Percentiles rank a stretch among this genome's conserved stretches.
phyloP scores from a whole-genome alignment of 2,888 invertebrate genomes.

The Sialis lutaria region DNA sequence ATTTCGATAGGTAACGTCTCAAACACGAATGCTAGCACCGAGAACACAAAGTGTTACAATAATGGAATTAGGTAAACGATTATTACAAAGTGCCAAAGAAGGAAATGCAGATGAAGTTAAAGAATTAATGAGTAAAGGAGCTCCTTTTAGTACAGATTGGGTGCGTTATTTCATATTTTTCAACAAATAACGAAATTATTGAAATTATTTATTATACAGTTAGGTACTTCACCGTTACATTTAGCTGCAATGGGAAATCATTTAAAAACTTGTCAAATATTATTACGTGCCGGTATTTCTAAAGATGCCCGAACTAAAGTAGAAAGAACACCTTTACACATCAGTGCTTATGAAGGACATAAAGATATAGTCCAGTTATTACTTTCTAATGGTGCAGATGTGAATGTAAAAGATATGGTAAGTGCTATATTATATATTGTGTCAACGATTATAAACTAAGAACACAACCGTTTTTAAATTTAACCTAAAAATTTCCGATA shows the following conservation, averaged over 20 bases:
- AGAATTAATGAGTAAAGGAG: slow-evolving; percentile 66
- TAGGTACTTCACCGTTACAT: slow-evolving; percentile 81
- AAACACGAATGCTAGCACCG: slow-evolving; percentile 3
- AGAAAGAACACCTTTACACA: slow-evolving; percentile 79
- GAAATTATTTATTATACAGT: slow-evolving; percentile 27
- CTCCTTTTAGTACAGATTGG: slow-evolving; percentile 88
- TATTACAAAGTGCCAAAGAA: slow-evolving; percentile 60
- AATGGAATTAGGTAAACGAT: slow-evolving; percentile 68
- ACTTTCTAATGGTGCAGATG: slow-evolving; percentile 48
- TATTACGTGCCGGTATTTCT: slow-evolving; percentile 72
- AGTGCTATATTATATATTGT: slow-evolving; percentile 8
- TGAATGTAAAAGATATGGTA: slow-evolving; percentile 66
- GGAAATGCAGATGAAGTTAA: slow-evolving; percentile 64
- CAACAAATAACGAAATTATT: neutral
- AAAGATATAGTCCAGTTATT: slow-evolving; percentile 51
- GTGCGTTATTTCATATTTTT: slow-evolving; percentile 26
- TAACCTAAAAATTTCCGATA: too few species aligned
- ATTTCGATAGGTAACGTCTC: neutral
- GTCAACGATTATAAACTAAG: too few species aligned
- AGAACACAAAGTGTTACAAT: slow-evolving; percentile 24
- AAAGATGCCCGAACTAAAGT: slow-evolving; percentile 84
- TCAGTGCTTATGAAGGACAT: slow-evolving; percentile 76
- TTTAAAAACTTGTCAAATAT: slow-evolving; percentile 57
- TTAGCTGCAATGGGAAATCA: slow-evolving; percentile 72
- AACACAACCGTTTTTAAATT: too few species aligned